Evolutionary conservation across 1,140 invertebrate genomes (phyloP).

Genomic region (Neelides sp.): DNA sequence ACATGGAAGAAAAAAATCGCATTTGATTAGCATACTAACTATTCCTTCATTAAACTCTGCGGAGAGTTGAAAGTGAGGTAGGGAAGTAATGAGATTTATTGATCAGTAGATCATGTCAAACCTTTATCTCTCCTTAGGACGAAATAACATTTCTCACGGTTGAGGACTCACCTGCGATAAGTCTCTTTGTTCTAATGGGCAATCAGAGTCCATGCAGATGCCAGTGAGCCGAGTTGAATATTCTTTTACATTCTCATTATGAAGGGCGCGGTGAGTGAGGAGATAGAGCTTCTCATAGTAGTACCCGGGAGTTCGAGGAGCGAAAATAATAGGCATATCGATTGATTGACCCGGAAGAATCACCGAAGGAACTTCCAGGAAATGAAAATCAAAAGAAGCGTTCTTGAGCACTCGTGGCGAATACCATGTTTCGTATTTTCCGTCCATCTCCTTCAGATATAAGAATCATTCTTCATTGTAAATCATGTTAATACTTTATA

Average conservation of each 20-base stretch:
- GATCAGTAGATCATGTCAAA: too few relatives aligned
- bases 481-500: too few relatives aligned
- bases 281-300: slow-evolving; percentile 24
- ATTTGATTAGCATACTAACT: too few relatives aligned
- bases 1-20: too few relatives aligned
- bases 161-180: not conserved
- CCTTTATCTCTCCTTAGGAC: too few relatives aligned
- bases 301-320: slow-evolving; percentile 11
- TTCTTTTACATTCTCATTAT: slow-evolving; percentile 3
- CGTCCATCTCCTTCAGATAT: too few relatives aligned
- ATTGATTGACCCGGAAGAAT: slow-evolving; percentile 17
- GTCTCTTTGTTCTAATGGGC: not conserved
- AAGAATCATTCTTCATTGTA: too few relatives aligned
- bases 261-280: slow-evolving; percentile 18
- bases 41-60: too few relatives aligned
- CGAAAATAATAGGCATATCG: slow-evolving; percentile 16
- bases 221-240: slow-evolving; percentile 14
- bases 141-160: too few relatives aligned
- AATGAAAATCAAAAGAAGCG: slow-evolving; percentile 17
- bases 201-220: slow-evolving; percentile 16
- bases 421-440: too few relatives aligned
- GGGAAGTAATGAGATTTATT: too few relatives aligned
- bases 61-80: too few relatives aligned
- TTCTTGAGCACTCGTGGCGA: not conserved
- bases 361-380: slow-evolving; percentile 11